Base-by-base conservation (phyloP, 2,888 invertebrate species). In the Hydraecia micacea region DNA sequence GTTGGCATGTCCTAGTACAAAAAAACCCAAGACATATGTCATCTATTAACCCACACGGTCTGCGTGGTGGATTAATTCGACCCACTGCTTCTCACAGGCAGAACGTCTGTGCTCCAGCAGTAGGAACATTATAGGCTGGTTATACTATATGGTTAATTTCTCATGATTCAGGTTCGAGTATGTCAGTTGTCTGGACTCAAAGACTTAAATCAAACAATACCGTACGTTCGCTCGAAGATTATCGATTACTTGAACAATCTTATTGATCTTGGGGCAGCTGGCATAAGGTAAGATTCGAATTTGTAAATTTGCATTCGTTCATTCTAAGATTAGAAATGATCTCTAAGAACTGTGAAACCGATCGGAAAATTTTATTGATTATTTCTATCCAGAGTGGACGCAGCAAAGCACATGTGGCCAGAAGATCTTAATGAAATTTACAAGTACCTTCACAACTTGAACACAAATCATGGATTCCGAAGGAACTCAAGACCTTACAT, bases 361-460 rank as follows among this genome's bases (percentile, higher is more conserved):
- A 42, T n/a, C 15, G 9, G 6, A 21, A 28, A 25, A 7, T 28
- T 13, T 0, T 1, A 36, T 15, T 65, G 63, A 74, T 46, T 28
- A 39, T 62, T 73, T 36, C 6, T 36, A 75, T 98, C 97, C 92
- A 97, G 98, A 85, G 97, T 98, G 9, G 98, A 98, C 91, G 98
- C 98, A 39, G 98, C 98, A 0, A 98, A 98, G 89, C 98, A 98
- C 91, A 98, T 98, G 97, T 97, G 97, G 97, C 98, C 99, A 0
- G 91, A 92, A 6, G 98, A 99, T 93, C 94, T 99, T 46, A 90
- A 96, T 79, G 92, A 91, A n/a, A 98, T 99, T 80, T 98, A 97
- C 89, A 95, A 95, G 0, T 94, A 96, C 39, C 90, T 98, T 7
- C 95, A 97, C 13, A 92, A 97, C 91, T 92, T 98, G 55, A 98